Evolutionary conservation across 2,888 invertebrate species (phyloP).

Genomic region (Drepana falcataria): DNA sequence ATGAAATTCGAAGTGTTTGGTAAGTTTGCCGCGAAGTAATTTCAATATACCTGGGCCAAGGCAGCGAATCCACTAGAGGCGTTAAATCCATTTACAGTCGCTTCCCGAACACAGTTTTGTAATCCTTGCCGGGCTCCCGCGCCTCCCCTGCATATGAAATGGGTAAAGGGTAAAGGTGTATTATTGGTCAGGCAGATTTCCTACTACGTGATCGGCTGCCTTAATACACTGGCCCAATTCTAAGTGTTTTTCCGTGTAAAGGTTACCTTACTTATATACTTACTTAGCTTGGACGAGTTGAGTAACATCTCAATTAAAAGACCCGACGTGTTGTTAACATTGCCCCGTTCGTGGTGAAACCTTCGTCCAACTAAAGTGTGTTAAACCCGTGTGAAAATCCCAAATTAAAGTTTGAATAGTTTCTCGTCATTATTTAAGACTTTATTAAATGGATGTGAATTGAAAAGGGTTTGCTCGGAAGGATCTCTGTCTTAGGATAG

Average conservation of each 20-base stretch:
- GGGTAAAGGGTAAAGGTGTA: conserved; percentile 56
- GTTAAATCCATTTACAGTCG: conserved; percentile 54
- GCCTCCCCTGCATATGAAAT: conserved; percentile 51
- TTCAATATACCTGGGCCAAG: conserved; percentile 22
- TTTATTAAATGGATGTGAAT: no score
- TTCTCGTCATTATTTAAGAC: not conserved
- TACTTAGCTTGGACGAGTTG: conserved; percentile 19
- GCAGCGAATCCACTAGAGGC: conserved; percentile 43
- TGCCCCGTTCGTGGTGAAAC: conserved; percentile 6
- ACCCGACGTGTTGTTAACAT: conserved; percentile 14
- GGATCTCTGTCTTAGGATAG: no score
- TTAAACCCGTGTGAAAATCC: not conserved
- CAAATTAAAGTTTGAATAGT: not conserved
- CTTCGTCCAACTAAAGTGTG: conserved; percentile 10
- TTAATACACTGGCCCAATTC: conserved; percentile 40
- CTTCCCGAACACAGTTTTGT: conserved; percentile 51
- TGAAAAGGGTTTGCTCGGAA: no score
- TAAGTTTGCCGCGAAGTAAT: not conserved
- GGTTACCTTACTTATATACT: conserved; percentile 22
- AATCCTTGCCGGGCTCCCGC: conserved; percentile 42
- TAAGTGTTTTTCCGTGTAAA: conserved; percentile 53
- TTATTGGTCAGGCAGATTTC: conserved; percentile 67
- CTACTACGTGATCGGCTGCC: conserved; percentile 49
- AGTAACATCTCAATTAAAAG: conserved; percentile 37
- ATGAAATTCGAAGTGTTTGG: no score